Conservation (phyloP, 2,797 vertebrate genomes). For the Lithobates sylvaticus region DNA sequence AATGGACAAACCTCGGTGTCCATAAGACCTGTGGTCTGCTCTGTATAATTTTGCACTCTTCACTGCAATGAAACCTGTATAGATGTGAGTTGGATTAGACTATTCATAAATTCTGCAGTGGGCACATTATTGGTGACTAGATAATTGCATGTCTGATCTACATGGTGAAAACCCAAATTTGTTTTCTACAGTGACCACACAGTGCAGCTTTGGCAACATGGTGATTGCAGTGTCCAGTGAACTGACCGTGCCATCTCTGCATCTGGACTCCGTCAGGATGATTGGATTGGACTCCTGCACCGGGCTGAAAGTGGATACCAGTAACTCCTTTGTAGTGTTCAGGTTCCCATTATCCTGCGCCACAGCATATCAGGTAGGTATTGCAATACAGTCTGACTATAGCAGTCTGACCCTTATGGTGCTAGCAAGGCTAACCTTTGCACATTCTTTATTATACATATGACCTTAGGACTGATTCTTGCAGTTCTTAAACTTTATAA, state of each 20-base stretch:
- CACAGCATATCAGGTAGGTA: slow-evolving; percentile 66
- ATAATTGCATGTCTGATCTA: no score
- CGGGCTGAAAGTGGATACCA: slow-evolving; percentile 57
- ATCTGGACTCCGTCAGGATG: slow-evolving; percentile 67
- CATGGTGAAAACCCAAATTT: neutral
- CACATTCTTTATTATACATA: no score
- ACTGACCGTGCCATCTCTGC: slow-evolving; percentile 63
- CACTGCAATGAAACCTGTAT: no score
- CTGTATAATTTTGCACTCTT: no score
- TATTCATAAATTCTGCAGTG: neutral
- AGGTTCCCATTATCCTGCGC: slow-evolving; percentile 71
- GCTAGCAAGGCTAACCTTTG: no score
- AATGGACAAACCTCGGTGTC: no score
- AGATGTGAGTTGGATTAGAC: no score
- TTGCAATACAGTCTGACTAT: neutral
- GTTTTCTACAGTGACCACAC: slow-evolving; percentile 67
- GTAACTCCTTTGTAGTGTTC: slow-evolving; percentile 66
- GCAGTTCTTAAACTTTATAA: no score
- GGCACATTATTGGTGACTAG: neutral
- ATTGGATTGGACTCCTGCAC: slow-evolving; percentile 58
- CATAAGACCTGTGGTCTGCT: no score
- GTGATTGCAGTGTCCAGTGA: slow-evolving; percentile 64
- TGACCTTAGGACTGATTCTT: no score
- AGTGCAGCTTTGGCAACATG: slow-evolving; percentile 66
- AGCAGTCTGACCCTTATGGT: no score